Conservation (phyloP, 2,888 invertebrate species). For the Dicyrtomina minuta region DNA sequence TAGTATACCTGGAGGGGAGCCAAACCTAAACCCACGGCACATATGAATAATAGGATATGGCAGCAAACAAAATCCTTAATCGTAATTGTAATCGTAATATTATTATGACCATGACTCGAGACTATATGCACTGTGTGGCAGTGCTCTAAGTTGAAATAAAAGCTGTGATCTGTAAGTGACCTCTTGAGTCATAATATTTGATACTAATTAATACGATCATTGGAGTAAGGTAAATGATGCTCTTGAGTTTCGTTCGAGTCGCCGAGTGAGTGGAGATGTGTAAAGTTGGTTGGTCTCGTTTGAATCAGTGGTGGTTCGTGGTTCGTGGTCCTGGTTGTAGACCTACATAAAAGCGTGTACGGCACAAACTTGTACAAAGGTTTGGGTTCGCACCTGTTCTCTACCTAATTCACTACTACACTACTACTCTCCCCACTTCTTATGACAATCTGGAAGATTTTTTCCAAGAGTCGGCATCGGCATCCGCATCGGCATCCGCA, state of each 20-base stretch:
- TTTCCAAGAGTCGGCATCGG: conserved; percentile 35
- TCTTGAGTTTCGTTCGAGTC: conserved; percentile 18
- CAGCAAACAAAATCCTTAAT: too few species aligned
- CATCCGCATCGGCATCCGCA: too few species aligned
- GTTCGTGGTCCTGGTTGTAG: too few species aligned
- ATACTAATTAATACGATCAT: conserved; percentile 39
- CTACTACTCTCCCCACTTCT: too few species aligned
- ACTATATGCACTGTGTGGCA: too few species aligned
- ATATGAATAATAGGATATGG: too few species aligned
- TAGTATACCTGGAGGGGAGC: too few species aligned
- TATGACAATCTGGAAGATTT: conserved; percentile 11
- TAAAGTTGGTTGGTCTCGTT: not conserved
- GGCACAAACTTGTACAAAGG: not conserved
- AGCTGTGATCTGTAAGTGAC: conserved; percentile 24
- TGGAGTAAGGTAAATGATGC: conserved; percentile 20
- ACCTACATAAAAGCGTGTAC: not conserved
- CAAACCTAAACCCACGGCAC: too few species aligned
- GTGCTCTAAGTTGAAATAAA: not conserved
- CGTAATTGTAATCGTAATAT: too few species aligned
- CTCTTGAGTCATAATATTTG: conserved; percentile 40
- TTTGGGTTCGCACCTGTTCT: conserved; percentile 25
- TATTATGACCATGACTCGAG: too few species aligned
- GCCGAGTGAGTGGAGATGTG: conserved; percentile 20
- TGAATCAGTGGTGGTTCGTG: too few species aligned
- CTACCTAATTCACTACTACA: conserved; percentile 9